Base-by-base conservation (phyloP, 2,113 vertebrate genomes). In the Hippocampus mohnikei region DNA sequence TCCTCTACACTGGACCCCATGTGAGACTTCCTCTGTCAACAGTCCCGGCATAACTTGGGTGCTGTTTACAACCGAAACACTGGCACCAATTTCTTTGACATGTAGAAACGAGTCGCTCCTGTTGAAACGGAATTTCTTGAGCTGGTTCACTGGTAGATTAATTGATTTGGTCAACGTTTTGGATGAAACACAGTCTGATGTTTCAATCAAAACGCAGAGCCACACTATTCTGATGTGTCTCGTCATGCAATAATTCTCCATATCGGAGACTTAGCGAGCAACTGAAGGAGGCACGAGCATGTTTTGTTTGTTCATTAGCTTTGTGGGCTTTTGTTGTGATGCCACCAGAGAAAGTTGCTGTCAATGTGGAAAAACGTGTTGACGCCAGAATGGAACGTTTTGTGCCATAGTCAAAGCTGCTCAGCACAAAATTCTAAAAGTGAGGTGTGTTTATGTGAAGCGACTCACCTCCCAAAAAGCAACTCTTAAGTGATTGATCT, bases 21-120 rank as follows among this genome's bases (percentile, higher is more conserved):
- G 76, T 86, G 85, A 90, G 81, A 90, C 86, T 90, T 92, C 84
- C 84, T 89, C 78, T 70, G 69, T 84, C 80, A 85, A 81, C 88
- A 77, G 83, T 84, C 85, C 85, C 52, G 66, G 63, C 85, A 91
- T 87, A 87, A 66, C 86, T 88, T 37, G 46, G 83, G 67, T 37
- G 77, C 66, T 91, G 85, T 89, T 90, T 86, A 89, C 85, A 74
- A 83, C 74, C 44, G 67, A 59, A 81, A 72, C 76, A 80, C 53
- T 11, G 74, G 18, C 71, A 74, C 8, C 0, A 23, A 76, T 74
- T 55, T 71, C 15, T 25, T 72, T 70, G 59, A 23, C 42, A 74
- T 33, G 18, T 18, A 56, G 69, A 73, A 70, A 33, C 9, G 21
- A 46, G 65, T 73, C 6, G 59, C 56, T 50, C 12, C n/a, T 65